These are phyloP conservation scores for Torymus tubicola DNA, from an alignment of 2,888 invertebrate species.

Conservation along the genomic window DNA sequence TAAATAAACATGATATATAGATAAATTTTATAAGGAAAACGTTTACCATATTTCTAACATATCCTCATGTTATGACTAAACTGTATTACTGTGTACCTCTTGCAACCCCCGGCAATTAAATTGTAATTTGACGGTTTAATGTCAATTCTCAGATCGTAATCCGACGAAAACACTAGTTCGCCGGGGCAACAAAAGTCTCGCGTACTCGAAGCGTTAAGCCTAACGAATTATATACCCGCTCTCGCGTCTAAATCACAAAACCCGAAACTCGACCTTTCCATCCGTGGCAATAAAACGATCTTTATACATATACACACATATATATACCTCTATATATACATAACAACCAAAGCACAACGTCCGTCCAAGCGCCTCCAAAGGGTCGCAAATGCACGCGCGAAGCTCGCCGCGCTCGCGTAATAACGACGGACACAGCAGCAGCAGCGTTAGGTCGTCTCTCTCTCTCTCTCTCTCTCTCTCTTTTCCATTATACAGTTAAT, in stretches of 20 bases:
- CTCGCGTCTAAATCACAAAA: slow-evolving; percentile 12
- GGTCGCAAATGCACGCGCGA: slow-evolving; percentile 1
- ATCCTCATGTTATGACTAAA: too few species aligned
- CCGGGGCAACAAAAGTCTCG: neutral
- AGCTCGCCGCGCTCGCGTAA: neutral
- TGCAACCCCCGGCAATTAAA: neutral
- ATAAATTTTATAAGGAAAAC: too few species aligned
- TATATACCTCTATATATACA: neutral
- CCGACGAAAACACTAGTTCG: slow-evolving; percentile 20
- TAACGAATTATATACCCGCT: neutral
- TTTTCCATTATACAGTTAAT: slow-evolving; percentile 56
- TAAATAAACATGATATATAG: too few species aligned
- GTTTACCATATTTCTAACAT: too few species aligned
- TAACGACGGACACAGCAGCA: neutral
- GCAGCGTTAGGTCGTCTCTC: slow-evolving; percentile 1
- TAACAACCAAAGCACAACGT: too few species aligned
- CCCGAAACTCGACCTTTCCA: neutral
- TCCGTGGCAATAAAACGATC: neutral
- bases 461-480: slow-evolving; percentile 6
- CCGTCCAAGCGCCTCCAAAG: too few species aligned
- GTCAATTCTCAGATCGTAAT: slow-evolving; percentile 20
- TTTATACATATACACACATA: neutral
- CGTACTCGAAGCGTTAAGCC: neutral
- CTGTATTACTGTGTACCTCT: too few species aligned
- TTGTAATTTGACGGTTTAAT: slow-evolving; percentile 29